Percentiles rank a stretch among this genome's conserved stretches.
Conservation (phyloP, 2,888 invertebrate species). For the Cecidostiba fungosa region DNA sequence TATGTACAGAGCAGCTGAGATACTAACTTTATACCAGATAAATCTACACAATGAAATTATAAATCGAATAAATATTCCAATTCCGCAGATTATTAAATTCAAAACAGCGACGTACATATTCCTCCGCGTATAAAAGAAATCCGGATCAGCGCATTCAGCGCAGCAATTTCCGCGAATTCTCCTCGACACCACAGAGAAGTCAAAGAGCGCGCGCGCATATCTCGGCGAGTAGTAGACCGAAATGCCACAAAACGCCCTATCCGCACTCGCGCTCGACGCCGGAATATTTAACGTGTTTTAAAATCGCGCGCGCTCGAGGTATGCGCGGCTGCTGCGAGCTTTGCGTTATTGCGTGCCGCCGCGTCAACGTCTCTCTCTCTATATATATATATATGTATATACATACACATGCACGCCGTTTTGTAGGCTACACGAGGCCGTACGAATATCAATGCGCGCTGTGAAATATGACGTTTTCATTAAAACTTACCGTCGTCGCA, state of each 20-base stretch:
- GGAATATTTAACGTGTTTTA: slow-evolving; percentile 39
- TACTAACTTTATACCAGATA: no score
- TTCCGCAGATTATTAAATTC: no score
- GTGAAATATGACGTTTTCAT: slow-evolving; percentile 74
- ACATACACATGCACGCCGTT: not conserved
- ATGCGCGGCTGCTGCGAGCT: slow-evolving; percentile 16
- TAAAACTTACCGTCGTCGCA: slow-evolving; percentile 70
- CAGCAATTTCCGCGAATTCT: not conserved
- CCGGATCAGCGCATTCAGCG: not conserved
- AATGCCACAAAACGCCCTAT: not conserved
- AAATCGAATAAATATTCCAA: no score
- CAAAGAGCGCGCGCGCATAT: not conserved
- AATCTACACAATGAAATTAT: no score
- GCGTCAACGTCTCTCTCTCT: slow-evolving; percentile 7
- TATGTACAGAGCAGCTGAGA: no score
- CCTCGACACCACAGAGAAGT: not conserved
- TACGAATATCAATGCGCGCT: slow-evolving; percentile 71
- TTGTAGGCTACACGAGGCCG: slow-evolving; percentile 5
- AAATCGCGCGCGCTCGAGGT: not conserved
- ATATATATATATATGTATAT: not conserved
- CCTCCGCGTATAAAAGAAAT: not conserved
- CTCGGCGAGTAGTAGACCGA: not conserved
- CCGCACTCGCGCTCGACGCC: not conserved
- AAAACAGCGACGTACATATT: no score
- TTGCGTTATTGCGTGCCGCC: slow-evolving; percentile 48